Base-by-base conservation (phyloP, 2,888 invertebrate genomes). In the Limnephilus lunatus region DNA sequence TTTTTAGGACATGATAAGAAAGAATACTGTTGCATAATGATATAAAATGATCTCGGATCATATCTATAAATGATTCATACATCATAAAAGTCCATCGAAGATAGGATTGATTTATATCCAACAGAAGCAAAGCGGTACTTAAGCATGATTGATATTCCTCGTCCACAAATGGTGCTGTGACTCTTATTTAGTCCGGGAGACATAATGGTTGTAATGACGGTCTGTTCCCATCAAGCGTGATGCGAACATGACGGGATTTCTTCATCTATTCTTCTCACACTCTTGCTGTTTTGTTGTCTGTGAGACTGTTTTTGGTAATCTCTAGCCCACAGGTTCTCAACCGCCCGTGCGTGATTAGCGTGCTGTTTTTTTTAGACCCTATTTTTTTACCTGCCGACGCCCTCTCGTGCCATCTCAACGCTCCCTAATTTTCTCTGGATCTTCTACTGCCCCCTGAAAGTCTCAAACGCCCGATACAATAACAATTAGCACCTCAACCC, bases 221-320 rank as follows among this genome's bases (percentile, higher is more conserved):
- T 86, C 86, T 30, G 86, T 86, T 44, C 30, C 44, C 86, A 44
- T 86, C 44, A 86, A n/a, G 39, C 86, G 86, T 30, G 86, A 25
- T 39, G 83, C 83, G 9, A 39, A 35, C 83, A 32, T 39, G 83
- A 39, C 35, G 35, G 35, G 83, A 39, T 15, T 31, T 32, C 39
- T 83, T 83, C 32, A 83, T 85, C 25, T 39, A 44, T 39, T 85
- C 32, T 86, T 86, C 86, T 44, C 86, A 44, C 86, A 86, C 68
- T n/a, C 25, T 68, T 25, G 68, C 68, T n/a, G 68, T n/a, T 68
- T n/a, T n/a, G 68, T 86, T 86, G 48, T 86, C 30, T 44, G 86
- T 48, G 25, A 86, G n/a, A n/a, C 86, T 30, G n/a, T 86, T 86
- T 86, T 86, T 86, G 86, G 86, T 44, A 86, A 30, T n/a, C 86